These are phyloP conservation scores for Australoheros facetus DNA, from an alignment of 2,797 vertebrate species.

Conservation along the genomic window DNA sequence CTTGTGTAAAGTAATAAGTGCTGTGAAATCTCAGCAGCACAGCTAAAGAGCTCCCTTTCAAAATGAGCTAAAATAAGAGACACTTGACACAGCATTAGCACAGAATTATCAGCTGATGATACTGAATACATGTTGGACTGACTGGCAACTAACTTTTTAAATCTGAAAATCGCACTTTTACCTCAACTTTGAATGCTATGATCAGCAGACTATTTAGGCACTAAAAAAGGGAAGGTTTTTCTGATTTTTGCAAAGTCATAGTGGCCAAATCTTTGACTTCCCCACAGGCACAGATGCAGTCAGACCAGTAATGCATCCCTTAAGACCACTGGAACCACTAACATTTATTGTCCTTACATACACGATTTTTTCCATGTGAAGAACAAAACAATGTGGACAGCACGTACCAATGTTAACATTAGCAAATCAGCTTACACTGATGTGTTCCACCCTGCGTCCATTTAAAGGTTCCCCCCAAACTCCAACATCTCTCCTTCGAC, in stretches of 20 bases:
- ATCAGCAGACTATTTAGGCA: slow-evolving; percentile 13
- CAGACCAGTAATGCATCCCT: not conserved
- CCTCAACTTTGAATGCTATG: slow-evolving; percentile 7
- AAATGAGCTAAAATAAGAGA: slow-evolving; percentile 20
- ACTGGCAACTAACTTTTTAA: not conserved
- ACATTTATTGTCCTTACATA: not conserved
- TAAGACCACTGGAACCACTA: slow-evolving; percentile 4
- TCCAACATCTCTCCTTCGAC: slow-evolving; percentile 21
- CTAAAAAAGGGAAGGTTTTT: slow-evolving; percentile 20
- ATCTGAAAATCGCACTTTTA: slow-evolving; percentile 21
- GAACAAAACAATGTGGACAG: not conserved
- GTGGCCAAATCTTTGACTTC: slow-evolving; percentile 57
- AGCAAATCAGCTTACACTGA: slow-evolving; percentile 10
- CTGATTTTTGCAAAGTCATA: slow-evolving; percentile 37
- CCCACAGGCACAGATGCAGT: not conserved
- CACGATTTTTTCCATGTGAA: not conserved
- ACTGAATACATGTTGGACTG: slow-evolving; percentile 5
- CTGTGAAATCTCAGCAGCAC: not conserved
- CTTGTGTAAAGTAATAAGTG: slow-evolving; percentile 10
- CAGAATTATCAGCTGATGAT: slow-evolving; percentile 6
- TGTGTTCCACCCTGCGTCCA: slow-evolving; percentile 16
- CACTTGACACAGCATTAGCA: not conserved
- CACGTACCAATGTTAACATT: not conserved
- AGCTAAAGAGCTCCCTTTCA: slow-evolving; percentile 12
- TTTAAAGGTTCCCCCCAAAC: slow-evolving; percentile 17